Conservation (phyloP, 53 echinoderm and acorn worm species). For the Temnopleurus reevesii region DNA sequence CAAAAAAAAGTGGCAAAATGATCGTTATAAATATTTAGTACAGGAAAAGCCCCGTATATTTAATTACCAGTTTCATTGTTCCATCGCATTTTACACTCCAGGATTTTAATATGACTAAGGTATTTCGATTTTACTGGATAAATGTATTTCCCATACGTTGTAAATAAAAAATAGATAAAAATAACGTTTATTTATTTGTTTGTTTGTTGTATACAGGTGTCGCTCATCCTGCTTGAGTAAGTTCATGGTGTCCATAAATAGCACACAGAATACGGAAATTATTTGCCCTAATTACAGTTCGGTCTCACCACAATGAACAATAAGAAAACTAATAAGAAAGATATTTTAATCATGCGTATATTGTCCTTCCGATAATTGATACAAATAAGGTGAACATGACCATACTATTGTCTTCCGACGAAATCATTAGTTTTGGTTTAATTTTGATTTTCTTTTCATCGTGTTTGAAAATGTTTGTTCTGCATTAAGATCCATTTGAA, state of each 20-base stretch:
- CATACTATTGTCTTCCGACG: not conserved
- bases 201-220: not conserved
- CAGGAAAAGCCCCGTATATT: not conserved
- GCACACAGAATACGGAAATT: not conserved
- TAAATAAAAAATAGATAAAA: too few species aligned
- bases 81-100: not conserved
- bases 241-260: not conserved
- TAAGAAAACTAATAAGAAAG: not conserved
- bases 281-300: not conserved
- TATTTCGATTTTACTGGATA: not conserved
- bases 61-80: not conserved
- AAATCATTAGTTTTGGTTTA: not conserved
- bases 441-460: not conserved
- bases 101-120: too few species aligned
- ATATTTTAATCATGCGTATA: too few species aligned
- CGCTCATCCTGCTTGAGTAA: not conserved
- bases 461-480: not conserved
- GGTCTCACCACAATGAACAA: too few species aligned
- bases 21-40: not conserved
- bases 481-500: too few species aligned
- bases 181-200: not conserved
- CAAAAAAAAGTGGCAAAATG: too few species aligned
- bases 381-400: not conserved
- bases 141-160: not conserved
- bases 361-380: too few species aligned